phyloP scores from a whole-genome alignment of 2,797 vertebrate species.

The Sebastiscus tertius region DNA sequence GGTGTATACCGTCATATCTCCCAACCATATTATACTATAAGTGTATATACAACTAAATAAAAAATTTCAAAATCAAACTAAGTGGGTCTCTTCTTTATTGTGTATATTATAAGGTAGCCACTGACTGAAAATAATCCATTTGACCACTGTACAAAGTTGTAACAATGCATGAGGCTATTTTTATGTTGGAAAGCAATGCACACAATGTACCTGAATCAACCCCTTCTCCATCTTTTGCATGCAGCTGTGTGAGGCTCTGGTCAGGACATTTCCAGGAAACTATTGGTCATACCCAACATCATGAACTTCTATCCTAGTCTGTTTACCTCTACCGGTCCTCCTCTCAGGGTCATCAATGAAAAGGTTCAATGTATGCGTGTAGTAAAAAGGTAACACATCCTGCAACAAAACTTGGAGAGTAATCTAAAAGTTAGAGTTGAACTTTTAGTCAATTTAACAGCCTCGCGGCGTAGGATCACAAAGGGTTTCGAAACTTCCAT shows the following conservation, averaged over 20 bases:
- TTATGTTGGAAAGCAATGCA: not conserved
- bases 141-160: not conserved
- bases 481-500: conserved; percentile 3
- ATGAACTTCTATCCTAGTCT: not conserved
- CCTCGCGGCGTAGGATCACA: not conserved
- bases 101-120: not conserved
- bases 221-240: not conserved
- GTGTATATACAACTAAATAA: not conserved
- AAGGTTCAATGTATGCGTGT: not conserved
- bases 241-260: not conserved
- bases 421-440: conserved; percentile 27
- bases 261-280: not conserved
- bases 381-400: not conserved
- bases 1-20: too few species aligned
- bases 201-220: not conserved
- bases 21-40: too few species aligned
- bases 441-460: conserved; percentile 9
- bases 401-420: not conserved
- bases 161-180: not conserved
- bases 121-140: not conserved
- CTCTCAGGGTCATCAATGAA: not conserved
- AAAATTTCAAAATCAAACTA: not conserved
- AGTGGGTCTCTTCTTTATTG: not conserved
- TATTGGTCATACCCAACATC: not conserved
- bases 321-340: not conserved